Evolutionary conservation across 37 sponge, comb jelly and placozoan genomes (phyloP).

Genomic region (Crambe crambe): DNA sequence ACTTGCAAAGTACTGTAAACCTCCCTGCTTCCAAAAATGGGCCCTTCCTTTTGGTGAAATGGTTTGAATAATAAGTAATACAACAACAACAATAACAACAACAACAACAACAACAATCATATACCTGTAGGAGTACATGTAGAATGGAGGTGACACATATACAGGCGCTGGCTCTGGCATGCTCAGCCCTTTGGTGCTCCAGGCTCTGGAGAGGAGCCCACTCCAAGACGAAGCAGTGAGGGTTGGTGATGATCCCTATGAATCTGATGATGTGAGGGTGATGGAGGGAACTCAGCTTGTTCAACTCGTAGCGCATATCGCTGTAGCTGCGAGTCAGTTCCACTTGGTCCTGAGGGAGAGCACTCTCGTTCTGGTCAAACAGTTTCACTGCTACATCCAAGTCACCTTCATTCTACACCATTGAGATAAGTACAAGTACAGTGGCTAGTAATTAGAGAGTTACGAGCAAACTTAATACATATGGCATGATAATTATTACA

Average conservation of each 20-base stretch:
- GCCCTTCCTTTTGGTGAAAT: too few species aligned
- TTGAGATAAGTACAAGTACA: background rate
- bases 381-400: constrained; percentile 59
- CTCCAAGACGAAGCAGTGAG: constrained; percentile 70
- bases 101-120: too few species aligned
- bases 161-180: background rate
- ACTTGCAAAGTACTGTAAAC: too few species aligned
- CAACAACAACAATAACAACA: too few species aligned
- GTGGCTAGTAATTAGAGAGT: background rate
- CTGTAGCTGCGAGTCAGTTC: constrained; percentile 54
- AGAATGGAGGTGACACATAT: constrained; percentile 37
- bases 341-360: constrained; percentile 1
- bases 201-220: constrained; percentile 77
- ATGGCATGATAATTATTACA: constrained; percentile 13
- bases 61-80: too few species aligned
- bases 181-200: constrained; percentile 25
- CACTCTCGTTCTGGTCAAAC: constrained; percentile 27
- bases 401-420: background rate
- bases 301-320: constrained; percentile 73
- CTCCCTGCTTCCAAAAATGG: too few species aligned
- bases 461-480: background rate
- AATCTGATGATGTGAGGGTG: constrained; percentile 64
- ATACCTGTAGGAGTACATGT: constrained; percentile 43
- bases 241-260: constrained; percentile 64
- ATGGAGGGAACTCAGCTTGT: constrained; percentile 45